Evolutionary conservation across 2,888 invertebrate genomes (phyloP).

Genomic region (Apomyelois bistriatella): DNA sequence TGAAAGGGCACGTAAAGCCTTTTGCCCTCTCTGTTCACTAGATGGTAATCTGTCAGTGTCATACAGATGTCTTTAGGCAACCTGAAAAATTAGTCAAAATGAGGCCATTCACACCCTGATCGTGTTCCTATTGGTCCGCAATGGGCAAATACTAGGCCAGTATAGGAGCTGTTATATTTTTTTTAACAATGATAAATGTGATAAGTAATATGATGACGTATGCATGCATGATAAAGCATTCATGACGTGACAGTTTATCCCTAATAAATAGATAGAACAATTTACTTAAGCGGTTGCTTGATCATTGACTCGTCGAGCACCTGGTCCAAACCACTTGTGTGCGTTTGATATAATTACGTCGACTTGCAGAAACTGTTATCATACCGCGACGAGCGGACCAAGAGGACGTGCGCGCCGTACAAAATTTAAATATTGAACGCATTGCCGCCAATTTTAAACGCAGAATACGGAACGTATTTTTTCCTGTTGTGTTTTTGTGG

Average conservation of each 20-base stretch:
- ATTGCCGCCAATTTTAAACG: slow-evolving; percentile 22
- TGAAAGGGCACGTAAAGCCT: no score
- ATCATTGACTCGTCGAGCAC: slow-evolving; percentile 16
- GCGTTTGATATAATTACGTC: slow-evolving; percentile 36
- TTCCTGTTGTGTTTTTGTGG: slow-evolving; percentile 6
- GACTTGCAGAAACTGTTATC: slow-evolving; percentile 44
- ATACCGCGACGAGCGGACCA: slow-evolving; percentile 44
- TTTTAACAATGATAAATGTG: no score
- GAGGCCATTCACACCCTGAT: no score
- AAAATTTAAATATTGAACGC: slow-evolving; percentile 27
- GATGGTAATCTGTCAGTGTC: no score
- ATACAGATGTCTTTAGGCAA: no score
- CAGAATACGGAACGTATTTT: background rate
- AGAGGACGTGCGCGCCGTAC: slow-evolving; percentile 40
- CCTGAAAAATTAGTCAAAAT: no score
- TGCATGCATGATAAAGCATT: background rate
- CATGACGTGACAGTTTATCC: background rate
- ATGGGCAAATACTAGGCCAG: no score
- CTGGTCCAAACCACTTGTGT: slow-evolving; percentile 17
- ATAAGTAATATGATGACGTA: background rate
- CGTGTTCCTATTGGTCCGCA: no score
- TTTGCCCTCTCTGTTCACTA: no score
- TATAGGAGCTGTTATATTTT: no score
- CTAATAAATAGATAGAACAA: background rate
- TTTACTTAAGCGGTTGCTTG: background rate